Percentiles rank a stretch among this genome's conserved stretches.
Conservation (phyloP, 2,113 vertebrate genomes). For the Chlorodrepanis virens region DNA sequence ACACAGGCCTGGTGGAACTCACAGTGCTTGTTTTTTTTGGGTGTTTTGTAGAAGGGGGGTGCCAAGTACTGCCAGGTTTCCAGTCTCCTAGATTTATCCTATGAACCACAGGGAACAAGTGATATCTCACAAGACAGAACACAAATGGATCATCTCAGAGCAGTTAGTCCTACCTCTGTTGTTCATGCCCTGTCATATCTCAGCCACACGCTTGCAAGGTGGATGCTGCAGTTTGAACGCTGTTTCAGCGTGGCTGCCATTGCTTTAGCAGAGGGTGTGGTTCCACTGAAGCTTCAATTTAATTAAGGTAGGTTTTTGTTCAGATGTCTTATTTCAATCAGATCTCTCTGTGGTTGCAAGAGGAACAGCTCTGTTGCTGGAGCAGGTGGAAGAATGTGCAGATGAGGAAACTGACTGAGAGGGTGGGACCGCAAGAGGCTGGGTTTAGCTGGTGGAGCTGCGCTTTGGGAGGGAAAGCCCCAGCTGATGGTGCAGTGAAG, state of each 20-base stretch:
- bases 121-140: background rate
- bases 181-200: background rate
- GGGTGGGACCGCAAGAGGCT: background rate
- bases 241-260: background rate
- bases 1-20: background rate
- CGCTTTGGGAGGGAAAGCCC: background rate
- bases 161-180: background rate
- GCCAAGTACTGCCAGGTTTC: background rate
- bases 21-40: fast-evolving
- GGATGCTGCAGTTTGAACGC: background rate
- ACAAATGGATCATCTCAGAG: background rate
- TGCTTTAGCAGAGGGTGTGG: background rate
- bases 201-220: background rate
- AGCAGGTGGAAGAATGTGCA: background rate
- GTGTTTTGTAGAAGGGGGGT: background rate
- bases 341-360: background rate
- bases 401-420: background rate
- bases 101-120: background rate
- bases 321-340: background rate
- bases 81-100: background rate
- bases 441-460: background rate
- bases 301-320: background rate
- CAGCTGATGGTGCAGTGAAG: background rate
- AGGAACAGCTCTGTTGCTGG: background rate
- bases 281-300: background rate